Conservation (phyloP, 2,113 vertebrate species). For the Marmota flaviventris region DNA sequence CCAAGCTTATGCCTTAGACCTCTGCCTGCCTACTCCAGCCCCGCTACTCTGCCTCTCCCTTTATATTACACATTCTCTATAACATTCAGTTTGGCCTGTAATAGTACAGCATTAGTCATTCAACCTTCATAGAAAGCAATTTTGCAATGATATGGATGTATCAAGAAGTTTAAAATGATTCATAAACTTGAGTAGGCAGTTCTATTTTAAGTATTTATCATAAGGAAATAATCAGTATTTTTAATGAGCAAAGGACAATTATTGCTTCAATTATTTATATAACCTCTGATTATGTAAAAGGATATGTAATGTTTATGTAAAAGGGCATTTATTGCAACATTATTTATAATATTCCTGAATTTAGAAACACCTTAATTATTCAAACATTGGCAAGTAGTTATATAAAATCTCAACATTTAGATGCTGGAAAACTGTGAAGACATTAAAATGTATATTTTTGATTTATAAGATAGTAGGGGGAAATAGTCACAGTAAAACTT, state of each 20-base stretch:
- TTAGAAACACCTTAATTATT: slow-evolving; percentile 76
- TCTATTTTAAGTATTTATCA: slow-evolving; percentile 75
- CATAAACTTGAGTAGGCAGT: slow-evolving; percentile 64
- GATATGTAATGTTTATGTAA: slow-evolving; percentile 76
- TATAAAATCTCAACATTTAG: slow-evolving; percentile 61
- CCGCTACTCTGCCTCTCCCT: not conserved
- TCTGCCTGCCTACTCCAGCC: not conserved
- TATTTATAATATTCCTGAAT: slow-evolving; percentile 74
- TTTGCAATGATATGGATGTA: slow-evolving; percentile 54
- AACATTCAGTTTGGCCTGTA: not conserved
- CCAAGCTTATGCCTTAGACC: accelerated
- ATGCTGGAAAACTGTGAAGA: slow-evolving; percentile 32
- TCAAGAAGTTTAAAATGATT: slow-evolving; percentile 70
- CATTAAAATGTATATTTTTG: slow-evolving; percentile 59
- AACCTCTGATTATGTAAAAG: slow-evolving; percentile 73
- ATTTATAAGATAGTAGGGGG: slow-evolving; percentile 44
- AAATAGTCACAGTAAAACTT: slow-evolving; percentile 55
- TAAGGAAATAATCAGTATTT: slow-evolving; percentile 72
- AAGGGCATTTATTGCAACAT: slow-evolving; percentile 73
- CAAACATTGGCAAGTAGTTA: slow-evolving; percentile 28
- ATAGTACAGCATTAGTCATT: slow-evolving; percentile 22
- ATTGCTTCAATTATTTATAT: slow-evolving; percentile 65
- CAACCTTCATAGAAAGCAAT: slow-evolving; percentile 63
- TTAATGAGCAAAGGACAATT: slow-evolving; percentile 74
- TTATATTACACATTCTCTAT: not conserved